phyloP scores from a whole-genome alignment of 1,140 invertebrate species.

The Zaprionus lachaisei region DNA sequence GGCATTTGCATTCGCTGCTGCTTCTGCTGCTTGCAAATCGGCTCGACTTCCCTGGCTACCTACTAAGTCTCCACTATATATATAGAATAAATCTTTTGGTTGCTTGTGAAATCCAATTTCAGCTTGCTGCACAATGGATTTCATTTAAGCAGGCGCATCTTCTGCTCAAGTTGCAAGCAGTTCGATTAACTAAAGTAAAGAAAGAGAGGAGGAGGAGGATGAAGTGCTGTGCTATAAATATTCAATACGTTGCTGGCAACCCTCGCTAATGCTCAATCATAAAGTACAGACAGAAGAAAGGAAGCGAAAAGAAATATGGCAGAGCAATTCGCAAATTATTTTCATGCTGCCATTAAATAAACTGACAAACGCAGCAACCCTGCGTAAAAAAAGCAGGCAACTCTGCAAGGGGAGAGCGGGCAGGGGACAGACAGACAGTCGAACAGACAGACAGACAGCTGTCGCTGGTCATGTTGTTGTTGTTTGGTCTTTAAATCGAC shows the following conservation, averaged over 20 bases:
- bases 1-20: constrained; percentile 65
- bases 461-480: constrained; percentile 56
- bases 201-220: background rate
- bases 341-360: constrained; percentile 79
- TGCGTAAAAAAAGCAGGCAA: background rate
- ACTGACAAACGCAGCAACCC: constrained; percentile 63
- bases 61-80: constrained; percentile 44
- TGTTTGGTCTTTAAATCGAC: constrained; percentile 78
- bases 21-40: constrained; percentile 26
- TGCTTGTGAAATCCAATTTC: constrained; percentile 69
- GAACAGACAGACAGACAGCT: constrained; percentile 57
- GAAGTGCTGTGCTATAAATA: constrained; percentile 54
- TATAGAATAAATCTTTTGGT: constrained; percentile 68
- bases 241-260: constrained; percentile 55
- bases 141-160: constrained; percentile 61
- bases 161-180: constrained; percentile 31
- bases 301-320: constrained; percentile 57
- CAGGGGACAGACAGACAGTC: constrained; percentile 29
- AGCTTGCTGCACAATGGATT: constrained; percentile 48
- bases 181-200: constrained; percentile 69
- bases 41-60: constrained; percentile 10
- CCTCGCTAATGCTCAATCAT: constrained; percentile 70
- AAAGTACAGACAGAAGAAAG: constrained; percentile 57
- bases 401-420: background rate
- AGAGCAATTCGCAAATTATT: constrained; percentile 82